Evolutionary conservation across 2,797 vertebrate genomes (phyloP).

Genomic region (Percopsis omiscomaycus): DNA sequence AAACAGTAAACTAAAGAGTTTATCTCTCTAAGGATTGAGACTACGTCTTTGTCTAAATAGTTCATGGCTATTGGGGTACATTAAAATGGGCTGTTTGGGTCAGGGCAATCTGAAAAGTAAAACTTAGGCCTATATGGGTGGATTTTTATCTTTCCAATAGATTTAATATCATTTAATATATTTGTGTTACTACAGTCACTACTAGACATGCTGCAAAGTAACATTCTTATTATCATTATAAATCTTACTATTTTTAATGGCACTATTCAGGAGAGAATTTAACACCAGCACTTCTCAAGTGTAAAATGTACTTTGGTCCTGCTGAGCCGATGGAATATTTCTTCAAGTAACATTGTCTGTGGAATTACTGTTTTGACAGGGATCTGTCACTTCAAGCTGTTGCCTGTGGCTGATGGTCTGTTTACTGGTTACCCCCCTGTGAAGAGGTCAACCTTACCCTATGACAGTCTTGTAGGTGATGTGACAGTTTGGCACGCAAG

Average conservation of each 20-base stretch:
- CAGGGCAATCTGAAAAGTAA: constrained; percentile 40
- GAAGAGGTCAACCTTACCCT: constrained; percentile 43
- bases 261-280: constrained; percentile 8
- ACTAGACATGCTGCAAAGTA: too few species aligned
- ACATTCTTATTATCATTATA: too few species aligned
- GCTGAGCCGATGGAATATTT: constrained; percentile 11
- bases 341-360: constrained; percentile 36
- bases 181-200: too few species aligned
- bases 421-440: constrained; percentile 57
- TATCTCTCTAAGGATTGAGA: constrained; percentile 28
- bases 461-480: constrained; percentile 27
- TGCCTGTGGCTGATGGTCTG: constrained; percentile 67
- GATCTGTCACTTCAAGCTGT: constrained; percentile 57
- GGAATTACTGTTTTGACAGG: constrained; percentile 46
- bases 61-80: constrained; percentile 52
- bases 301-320: not conserved
- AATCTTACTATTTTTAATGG: not conserved
- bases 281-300: not conserved
- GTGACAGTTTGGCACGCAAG: constrained; percentile 48
- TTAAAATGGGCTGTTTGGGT: constrained; percentile 50
- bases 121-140: not conserved
- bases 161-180: not conserved
- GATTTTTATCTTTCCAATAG: not conserved
- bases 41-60: constrained; percentile 27
- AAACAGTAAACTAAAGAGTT: constrained; percentile 36